These are phyloP conservation scores for Ceyx melanurus DNA, from an alignment of 2,113 vertebrate genomes.

Conservation along the genomic window DNA sequence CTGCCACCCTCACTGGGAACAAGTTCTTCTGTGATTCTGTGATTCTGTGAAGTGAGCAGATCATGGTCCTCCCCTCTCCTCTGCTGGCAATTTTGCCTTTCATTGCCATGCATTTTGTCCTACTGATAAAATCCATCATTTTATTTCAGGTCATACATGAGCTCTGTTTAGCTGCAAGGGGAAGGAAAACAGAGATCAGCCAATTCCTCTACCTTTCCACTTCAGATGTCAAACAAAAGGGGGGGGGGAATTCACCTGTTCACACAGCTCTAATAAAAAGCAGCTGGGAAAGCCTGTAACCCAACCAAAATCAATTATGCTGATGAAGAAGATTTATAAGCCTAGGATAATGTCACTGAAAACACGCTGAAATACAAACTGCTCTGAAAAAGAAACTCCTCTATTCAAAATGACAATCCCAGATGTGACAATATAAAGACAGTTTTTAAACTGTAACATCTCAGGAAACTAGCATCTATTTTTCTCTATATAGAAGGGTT, in stretches of 20 bases:
- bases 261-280: not conserved
- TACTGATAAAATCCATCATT: not conserved
- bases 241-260: not conserved
- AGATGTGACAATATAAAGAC: not conserved
- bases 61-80: not conserved
- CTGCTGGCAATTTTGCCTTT: not conserved
- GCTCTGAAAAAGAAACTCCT: not conserved
- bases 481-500: not conserved
- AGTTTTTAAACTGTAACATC: not conserved
- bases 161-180: not conserved
- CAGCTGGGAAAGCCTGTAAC: not conserved
- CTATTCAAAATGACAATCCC: not conserved
- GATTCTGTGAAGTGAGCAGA: not conserved
- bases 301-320: constrained; percentile 16
- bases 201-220: not conserved
- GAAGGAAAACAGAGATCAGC: not conserved
- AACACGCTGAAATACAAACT: not conserved
- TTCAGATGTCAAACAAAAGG: not conserved
- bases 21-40: too few relatives aligned
- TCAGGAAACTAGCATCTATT: not conserved
- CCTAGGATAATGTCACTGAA: not conserved
- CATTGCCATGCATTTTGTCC: not conserved
- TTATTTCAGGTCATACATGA: not conserved
- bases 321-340: constrained; percentile 19
- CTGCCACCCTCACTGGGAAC: too few relatives aligned